Base-by-base conservation (phyloP, 1,140 invertebrate species). In the Mylabris phalerata region DNA sequence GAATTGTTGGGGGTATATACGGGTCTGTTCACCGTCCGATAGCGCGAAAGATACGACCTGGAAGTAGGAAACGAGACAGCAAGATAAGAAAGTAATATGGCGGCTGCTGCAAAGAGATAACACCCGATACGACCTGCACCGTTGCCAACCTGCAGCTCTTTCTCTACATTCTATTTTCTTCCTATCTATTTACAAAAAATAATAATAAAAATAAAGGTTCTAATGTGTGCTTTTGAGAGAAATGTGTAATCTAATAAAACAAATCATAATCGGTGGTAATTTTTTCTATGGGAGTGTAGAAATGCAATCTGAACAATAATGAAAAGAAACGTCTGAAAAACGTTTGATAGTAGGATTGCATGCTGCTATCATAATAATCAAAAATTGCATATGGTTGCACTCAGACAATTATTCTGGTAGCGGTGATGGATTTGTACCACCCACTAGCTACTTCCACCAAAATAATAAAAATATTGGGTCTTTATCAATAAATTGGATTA, bases 11-110 rank as follows among this genome's bases (percentile, higher is more conserved):
- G 50, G 50, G 51, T 57, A 45, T 62, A 64, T 61, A 61, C 62
- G 65, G 63, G 65, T 60, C 65, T 65, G 65, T 62, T 57, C 59
- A 56, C 50, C 52, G 63, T 48, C 65, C 60, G 66, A 67, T 67
- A 67, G 64, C 63, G 63, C 61, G 50, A 59, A 48, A 68, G 66
- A 68, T 68, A 70, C 63, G 68, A 68, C 60, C 57, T 68, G 67
- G 65, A 68, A 70, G 65, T 68, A 68, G 68, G 68, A 70, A 70
- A 70, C 65, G 68, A 68, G 68, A 70, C 65, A 62, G 59, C 60
- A 42, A 67, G 68, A 70, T 70, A 70, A 70, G 68, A 70, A 68
- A 68, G 68, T 67, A 68, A 70, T 70, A 70, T 70, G 68, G 68
- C 68, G 63, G 62, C 68, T 70, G 68, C 51, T 59, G 67, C 65